These are phyloP conservation scores for Linyphia triangularis DNA, from an alignment of 2,888 invertebrate genomes.

Conservation along the genomic window DNA sequence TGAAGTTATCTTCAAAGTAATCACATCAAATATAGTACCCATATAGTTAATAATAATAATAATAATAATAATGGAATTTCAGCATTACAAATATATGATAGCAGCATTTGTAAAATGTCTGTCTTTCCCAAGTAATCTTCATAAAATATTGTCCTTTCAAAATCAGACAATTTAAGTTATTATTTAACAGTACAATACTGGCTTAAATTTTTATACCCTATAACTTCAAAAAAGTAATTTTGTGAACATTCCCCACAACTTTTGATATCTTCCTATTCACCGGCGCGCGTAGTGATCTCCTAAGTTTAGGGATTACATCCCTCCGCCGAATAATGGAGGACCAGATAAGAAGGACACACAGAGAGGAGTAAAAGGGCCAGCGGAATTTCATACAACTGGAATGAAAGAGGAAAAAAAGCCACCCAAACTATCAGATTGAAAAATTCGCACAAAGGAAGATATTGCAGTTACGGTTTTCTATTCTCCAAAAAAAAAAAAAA, in stretches of 20 bases:
- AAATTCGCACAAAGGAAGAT: conserved; percentile 47
- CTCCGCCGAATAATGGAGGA: conserved; percentile 56
- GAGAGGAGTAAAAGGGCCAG: conserved; percentile 41
- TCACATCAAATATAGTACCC: too few relatives aligned
- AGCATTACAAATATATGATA: too few relatives aligned
- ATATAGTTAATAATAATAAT: too few relatives aligned
- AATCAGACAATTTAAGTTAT: too few relatives aligned
- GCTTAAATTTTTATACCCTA: too few relatives aligned
- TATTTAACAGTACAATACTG: too few relatives aligned
- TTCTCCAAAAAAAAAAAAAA: conserved; percentile 4
- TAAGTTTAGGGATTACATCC: conserved; percentile 64
- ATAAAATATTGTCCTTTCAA: too few relatives aligned
- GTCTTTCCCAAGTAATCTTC: too few relatives aligned
- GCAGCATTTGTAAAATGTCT: too few relatives aligned
- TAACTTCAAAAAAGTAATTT: background rate
- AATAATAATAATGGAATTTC: too few relatives aligned
- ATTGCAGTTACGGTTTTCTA: conserved; percentile 46
- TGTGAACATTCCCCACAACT: background rate
- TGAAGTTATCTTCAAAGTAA: too few relatives aligned
- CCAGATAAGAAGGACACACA: conserved; percentile 54
- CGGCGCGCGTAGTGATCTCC: conserved; percentile 38
- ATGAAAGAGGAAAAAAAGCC: conserved; percentile 14
- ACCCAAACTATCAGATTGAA: conserved; percentile 51
- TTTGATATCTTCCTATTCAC: conserved; percentile 48
- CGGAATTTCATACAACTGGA: conserved; percentile 23